Conservation (phyloP, 2,113 vertebrate species). For the Pavo muticus region DNA sequence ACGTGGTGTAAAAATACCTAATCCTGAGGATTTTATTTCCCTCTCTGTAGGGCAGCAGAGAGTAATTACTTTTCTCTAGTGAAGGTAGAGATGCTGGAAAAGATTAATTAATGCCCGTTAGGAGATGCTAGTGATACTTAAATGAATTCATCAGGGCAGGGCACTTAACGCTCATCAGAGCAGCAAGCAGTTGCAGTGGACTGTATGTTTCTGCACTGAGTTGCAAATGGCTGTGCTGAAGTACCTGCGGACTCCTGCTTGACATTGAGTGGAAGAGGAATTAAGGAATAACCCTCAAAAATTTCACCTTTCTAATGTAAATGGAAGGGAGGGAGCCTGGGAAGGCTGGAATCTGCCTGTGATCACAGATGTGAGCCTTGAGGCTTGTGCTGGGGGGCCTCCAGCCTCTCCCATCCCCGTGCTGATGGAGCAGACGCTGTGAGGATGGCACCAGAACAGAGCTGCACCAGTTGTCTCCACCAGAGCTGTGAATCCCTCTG, state of each 20-base stretch:
- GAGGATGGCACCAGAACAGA: no score
- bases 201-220: background rate
- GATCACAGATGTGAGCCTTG: background rate
- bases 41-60: slow-evolving; percentile 47
- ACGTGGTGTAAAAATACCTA: slow-evolving; percentile 16
- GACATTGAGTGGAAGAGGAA: background rate
- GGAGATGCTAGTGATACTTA: slow-evolving; percentile 24
- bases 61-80: slow-evolving; percentile 69
- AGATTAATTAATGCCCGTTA: slow-evolving; percentile 66
- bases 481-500: background rate
- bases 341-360: background rate
- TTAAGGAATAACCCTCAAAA: background rate
- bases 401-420: no score
- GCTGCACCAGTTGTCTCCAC: no score
- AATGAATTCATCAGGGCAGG: slow-evolving; percentile 13
- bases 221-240: background rate
- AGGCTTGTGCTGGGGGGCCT: background rate
- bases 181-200: background rate
- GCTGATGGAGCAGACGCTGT: background rate
- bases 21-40: slow-evolving; percentile 64
- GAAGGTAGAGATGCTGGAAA: slow-evolving; percentile 45
- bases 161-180: background rate
- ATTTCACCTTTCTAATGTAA: background rate
- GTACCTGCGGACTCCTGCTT: no score
- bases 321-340: no score